Conservation (phyloP, 2,113 vertebrate species). For the Agapornis roseicollis region DNA sequence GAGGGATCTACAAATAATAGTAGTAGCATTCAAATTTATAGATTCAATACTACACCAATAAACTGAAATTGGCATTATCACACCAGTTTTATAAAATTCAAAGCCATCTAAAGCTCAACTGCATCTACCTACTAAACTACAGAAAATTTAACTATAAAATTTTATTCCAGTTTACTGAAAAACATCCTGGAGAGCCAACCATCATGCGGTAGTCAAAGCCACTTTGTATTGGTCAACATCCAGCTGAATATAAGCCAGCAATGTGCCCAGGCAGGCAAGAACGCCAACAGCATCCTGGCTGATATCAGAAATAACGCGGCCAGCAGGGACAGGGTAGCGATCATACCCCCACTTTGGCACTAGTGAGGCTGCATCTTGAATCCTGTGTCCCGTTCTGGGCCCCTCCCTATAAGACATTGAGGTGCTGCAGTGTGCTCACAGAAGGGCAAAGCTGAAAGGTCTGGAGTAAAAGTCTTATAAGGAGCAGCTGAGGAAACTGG, state of each 20-base stretch:
- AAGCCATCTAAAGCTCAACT: not conserved
- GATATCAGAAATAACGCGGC: not conserved
- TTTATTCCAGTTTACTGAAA: not conserved
- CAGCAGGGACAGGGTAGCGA: not conserved
- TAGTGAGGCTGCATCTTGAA: not conserved
- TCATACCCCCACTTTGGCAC: not conserved
- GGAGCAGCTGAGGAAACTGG: not conserved
- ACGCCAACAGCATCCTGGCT: not conserved
- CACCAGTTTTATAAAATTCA: not conserved
- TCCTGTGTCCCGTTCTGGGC: not conserved
- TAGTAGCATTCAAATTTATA: not conserved
- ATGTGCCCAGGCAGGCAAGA: not conserved
- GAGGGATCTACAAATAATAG: not conserved
- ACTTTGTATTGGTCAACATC: not conserved
- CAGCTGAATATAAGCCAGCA: not conserved
- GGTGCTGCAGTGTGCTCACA: rapidly evolving
- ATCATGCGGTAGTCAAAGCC: not conserved
- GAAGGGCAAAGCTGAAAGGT: not conserved
- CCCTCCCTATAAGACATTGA: not conserved
- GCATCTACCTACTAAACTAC: not conserved
- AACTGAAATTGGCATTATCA: not conserved
- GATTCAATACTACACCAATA: not conserved
- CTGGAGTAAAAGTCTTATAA: not conserved
- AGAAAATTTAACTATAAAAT: not conserved
- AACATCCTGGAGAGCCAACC: not conserved